These are phyloP conservation scores for Prostheceraeus crozeri DNA, from an alignment of 2,888 invertebrate genomes.

Conservation along the genomic window DNA sequence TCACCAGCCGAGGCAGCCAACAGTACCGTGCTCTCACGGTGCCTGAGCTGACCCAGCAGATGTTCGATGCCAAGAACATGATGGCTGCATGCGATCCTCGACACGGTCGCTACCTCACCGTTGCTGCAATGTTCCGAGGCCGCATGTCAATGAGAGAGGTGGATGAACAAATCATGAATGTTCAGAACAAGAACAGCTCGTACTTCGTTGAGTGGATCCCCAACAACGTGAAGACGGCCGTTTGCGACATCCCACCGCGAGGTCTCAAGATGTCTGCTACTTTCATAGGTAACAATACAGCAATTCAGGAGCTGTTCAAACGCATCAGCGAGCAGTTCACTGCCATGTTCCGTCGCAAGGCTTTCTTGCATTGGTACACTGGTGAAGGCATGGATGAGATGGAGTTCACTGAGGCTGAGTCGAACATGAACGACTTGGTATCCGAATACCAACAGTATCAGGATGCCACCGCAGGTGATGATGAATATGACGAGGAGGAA, in stretches of 20 bases:
- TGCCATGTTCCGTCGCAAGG: slow-evolving; percentile 65
- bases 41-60: slow-evolving; percentile 37
- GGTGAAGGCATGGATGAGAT: slow-evolving; percentile 37
- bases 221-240: slow-evolving; percentile 77
- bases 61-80: slow-evolving; percentile 38
- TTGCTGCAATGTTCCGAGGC: slow-evolving; percentile 35
- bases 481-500: too few relatives aligned
- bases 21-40: slow-evolving; percentile 34
- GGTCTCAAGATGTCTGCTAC: slow-evolving; percentile 81
- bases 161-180: slow-evolving; percentile 75
- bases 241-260: slow-evolving; percentile 78
- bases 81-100: slow-evolving; percentile 38
- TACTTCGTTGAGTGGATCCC: slow-evolving; percentile 80
- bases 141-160: slow-evolving; percentile 36
- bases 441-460: slow-evolving; percentile 35
- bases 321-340: slow-evolving; percentile 42
- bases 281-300: slow-evolving; percentile 62
- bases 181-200: slow-evolving; percentile 80
- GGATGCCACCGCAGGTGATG: slow-evolving; percentile 29
- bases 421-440: slow-evolving; percentile 34
- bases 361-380: slow-evolving; percentile 36
- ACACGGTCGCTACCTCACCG: slow-evolving; percentile 37
- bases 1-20: slow-evolving; percentile 31
- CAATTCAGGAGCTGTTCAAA: slow-evolving; percentile 43
- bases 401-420: slow-evolving; percentile 36